Evolutionary conservation across 2,888 invertebrate genomes (phyloP).

Genomic region (Macrophya alboannulata): DNA sequence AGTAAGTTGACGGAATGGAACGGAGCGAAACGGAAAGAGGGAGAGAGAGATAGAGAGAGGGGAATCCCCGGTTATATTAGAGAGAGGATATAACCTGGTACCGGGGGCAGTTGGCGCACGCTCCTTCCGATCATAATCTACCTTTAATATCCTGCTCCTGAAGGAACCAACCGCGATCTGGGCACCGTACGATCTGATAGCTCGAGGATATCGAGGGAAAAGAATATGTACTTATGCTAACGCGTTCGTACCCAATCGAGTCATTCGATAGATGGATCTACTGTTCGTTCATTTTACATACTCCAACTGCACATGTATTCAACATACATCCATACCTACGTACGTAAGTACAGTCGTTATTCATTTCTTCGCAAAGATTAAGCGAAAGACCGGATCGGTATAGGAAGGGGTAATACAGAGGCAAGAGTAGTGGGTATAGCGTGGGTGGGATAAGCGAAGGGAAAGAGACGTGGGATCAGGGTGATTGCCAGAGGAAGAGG

Average conservation of each 20-base stretch:
- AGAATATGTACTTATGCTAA: slow-evolving; percentile 37
- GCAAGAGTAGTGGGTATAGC: slow-evolving; percentile 48
- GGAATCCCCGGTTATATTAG: neutral
- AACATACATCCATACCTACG: neutral
- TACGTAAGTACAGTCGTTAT: slow-evolving; percentile 62
- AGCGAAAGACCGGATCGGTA: slow-evolving; percentile 17
- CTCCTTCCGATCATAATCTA: slow-evolving; percentile 67
- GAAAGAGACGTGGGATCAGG: slow-evolving; percentile 42
- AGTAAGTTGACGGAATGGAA: slow-evolving; percentile 57
- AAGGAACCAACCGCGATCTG: slow-evolving; percentile 52
- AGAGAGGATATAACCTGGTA: slow-evolving; percentile 48
- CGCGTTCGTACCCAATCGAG: neutral
- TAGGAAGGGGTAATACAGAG: neutral
- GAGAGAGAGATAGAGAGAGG: slow-evolving; percentile 33
- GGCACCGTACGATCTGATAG: slow-evolving; percentile 34
- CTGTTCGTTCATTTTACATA: neutral
- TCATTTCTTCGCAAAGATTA: slow-evolving; percentile 70
- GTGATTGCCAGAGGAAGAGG: slow-evolving; percentile 43
- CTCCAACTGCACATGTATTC: neutral
- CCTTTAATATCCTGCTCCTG: slow-evolving; percentile 72
- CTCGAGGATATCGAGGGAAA: neutral
- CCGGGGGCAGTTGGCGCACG: slow-evolving; percentile 47
- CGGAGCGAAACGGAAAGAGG: slow-evolving; percentile 51
- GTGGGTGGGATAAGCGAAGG: slow-evolving; percentile 3
- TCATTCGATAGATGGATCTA: neutral